Conservation (phyloP, 2,797 vertebrate genomes). For the Anas bahamensis region DNA sequence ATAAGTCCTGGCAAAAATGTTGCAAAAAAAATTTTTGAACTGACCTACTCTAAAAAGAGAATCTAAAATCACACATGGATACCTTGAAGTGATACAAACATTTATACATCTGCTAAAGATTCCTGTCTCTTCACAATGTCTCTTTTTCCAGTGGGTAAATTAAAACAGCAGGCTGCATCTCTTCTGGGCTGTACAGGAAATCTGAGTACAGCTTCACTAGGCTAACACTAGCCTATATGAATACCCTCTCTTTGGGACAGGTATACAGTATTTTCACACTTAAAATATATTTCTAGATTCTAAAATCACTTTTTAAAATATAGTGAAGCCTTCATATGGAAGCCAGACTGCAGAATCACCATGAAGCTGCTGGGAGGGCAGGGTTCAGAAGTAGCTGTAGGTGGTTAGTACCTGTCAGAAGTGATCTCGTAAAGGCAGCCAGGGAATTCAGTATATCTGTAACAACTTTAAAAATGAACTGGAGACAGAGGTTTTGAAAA, state of each 20-base stretch:
- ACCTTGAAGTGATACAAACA: not conserved
- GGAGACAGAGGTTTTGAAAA: not conserved
- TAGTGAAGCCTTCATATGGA: not conserved
- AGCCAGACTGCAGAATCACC: not conserved
- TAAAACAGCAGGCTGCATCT: not conserved
- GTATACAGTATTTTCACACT: not conserved
- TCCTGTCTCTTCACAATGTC: not conserved
- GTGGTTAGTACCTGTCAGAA: not conserved
- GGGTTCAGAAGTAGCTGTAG: not conserved
- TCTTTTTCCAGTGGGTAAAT: not conserved
- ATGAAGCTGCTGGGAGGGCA: not conserved
- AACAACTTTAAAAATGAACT: not conserved
- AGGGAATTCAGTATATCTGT: not conserved
- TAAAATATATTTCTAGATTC: not conserved
- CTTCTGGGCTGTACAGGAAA: not conserved
- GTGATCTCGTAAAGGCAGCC: not conserved
- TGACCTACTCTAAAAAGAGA: not conserved
- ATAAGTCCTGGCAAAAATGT: slow-evolving; percentile 12
- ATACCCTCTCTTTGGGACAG: not conserved
- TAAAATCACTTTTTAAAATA: not conserved
- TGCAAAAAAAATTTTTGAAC: not conserved
- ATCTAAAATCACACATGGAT: not conserved
- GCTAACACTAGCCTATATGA: not conserved
- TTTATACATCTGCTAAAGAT: not conserved
- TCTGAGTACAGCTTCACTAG: not conserved